phyloP scores from a whole-genome alignment of 2,888 invertebrate genomes.

The Pinctada fucata region DNA sequence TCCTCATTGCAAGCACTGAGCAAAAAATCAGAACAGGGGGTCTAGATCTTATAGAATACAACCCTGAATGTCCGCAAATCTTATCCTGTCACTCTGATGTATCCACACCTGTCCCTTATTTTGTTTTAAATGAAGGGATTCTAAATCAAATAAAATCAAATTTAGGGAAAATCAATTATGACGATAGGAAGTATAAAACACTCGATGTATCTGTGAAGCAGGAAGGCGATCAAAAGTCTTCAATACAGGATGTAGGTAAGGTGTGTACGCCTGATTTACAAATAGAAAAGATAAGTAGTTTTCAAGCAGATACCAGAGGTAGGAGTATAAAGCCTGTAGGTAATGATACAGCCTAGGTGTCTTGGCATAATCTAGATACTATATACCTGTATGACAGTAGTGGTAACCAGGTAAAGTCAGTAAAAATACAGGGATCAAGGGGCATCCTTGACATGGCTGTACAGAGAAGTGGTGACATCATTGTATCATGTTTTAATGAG shows the following conservation, averaged over 20 bases:
- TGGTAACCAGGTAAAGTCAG: not conserved
- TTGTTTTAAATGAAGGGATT: too few relatives aligned
- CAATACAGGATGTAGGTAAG: not conserved
- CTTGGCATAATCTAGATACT: not conserved
- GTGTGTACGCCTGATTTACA: not conserved
- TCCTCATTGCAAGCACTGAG: too few relatives aligned
- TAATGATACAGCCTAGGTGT: not conserved
- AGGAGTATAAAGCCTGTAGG: not conserved
- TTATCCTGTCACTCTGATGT: too few relatives aligned
- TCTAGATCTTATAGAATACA: too few relatives aligned
- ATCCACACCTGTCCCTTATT: too few relatives aligned
- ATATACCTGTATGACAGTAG: not conserved
- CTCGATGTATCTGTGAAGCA: too few relatives aligned
- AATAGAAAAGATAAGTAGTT: not conserved
- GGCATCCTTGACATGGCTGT: not conserved
- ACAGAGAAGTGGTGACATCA: not conserved
- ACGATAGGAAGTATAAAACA: too few relatives aligned
- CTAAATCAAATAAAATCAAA: too few relatives aligned
- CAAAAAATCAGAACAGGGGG: too few relatives aligned
- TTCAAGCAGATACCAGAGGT: not conserved
- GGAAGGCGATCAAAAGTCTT: too few relatives aligned
- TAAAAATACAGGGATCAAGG: not conserved
- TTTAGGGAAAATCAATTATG: not conserved
- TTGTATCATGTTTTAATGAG: not conserved
- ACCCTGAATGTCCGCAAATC: too few relatives aligned